phyloP scores from a whole-genome alignment of 2,888 invertebrate genomes.

The Diabrotica balteata region DNA sequence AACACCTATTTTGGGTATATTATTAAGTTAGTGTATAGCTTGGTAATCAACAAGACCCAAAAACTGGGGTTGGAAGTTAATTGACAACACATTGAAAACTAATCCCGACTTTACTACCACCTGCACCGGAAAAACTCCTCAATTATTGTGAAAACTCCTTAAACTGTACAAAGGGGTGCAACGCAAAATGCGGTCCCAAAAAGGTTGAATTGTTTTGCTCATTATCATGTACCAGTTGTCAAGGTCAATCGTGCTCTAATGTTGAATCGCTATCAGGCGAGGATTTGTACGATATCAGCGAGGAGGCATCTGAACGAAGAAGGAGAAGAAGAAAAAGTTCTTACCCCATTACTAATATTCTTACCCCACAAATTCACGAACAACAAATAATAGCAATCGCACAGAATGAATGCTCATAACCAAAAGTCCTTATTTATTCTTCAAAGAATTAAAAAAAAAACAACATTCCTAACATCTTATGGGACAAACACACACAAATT shows the following conservation, averaged over 20 bases:
- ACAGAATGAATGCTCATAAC: no score
- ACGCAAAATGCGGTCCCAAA: constrained; percentile 9
- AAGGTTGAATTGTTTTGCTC: constrained; percentile 12
- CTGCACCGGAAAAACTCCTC: constrained; percentile 13
- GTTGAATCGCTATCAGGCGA: constrained; percentile 18
- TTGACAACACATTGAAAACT: constrained; percentile 15
- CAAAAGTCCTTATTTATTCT: no score
- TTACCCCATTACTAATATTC: no score
- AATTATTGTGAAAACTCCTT: constrained; percentile 6
- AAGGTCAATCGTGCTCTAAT: constrained; percentile 18
- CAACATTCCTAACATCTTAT: no score
- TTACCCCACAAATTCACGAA: no score
- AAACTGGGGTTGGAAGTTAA: neutral
- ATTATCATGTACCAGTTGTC: constrained; percentile 16
- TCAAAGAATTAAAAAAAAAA: no score
- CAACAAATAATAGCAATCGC: no score
- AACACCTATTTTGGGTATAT: constrained; percentile 12
- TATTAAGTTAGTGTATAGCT: constrained; percentile 3
- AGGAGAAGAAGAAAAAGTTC: no score
- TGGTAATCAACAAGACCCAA: constrained; percentile 4
- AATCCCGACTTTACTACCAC: constrained; percentile 17
- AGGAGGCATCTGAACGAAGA: constrained; percentile 1
- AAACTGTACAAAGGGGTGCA: constrained; percentile 7
- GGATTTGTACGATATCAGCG: constrained; percentile 15
- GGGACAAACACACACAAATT: no score